A percentile compares a stretch with the other conserved stretches of the same genome.
Evolutionary conservation across 2,888 invertebrate species (phyloP).

Genomic region (Sclerodermus sp.): DNA sequence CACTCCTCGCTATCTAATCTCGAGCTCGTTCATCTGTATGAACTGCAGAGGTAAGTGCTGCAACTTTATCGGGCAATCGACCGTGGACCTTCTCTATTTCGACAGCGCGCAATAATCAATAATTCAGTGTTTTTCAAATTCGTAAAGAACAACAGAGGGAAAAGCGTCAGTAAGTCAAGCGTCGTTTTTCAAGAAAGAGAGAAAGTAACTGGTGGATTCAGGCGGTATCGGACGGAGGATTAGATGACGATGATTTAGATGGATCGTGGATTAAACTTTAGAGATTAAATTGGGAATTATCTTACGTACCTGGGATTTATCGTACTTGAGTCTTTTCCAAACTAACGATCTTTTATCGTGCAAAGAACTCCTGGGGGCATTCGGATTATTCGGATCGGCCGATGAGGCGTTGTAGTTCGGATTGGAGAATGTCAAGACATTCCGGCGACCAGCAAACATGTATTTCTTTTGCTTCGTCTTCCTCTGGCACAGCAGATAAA

Average conservation of each 20-base stretch:
- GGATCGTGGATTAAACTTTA: too few species aligned
- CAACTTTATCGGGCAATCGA: constrained; percentile 49
- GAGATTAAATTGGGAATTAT: too few species aligned
- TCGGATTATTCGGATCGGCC: constrained; percentile 44
- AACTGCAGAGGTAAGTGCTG: constrained; percentile 48
- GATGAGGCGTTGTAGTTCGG: constrained; percentile 77
- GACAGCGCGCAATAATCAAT: constrained; percentile 31
- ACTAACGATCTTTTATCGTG: constrained; percentile 65
- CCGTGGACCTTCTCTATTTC: background rate
- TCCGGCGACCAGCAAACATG: constrained; percentile 64
- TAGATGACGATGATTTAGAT: too few species aligned
- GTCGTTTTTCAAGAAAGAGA: constrained; percentile 14
- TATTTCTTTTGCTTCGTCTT: constrained; percentile 60
- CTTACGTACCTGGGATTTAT: constrained; percentile 71
- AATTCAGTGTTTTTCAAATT: constrained; percentile 41
- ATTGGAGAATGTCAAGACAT: constrained; percentile 84
- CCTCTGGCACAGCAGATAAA: constrained; percentile 58
- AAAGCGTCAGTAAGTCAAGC: constrained; percentile 18
- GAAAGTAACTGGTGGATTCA: constrained; percentile 12
- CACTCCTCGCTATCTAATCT: constrained; percentile 33
- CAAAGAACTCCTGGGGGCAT: constrained; percentile 47
- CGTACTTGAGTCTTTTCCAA: constrained; percentile 78
- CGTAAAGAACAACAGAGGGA: constrained; percentile 11
- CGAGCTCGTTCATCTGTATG: constrained; percentile 49
- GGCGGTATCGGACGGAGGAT: too few species aligned